Evolutionary conservation across 2,888 invertebrate species (phyloP), one percentile per base, ranked within the genome.

Genomic region (Diarsia brunnea): DNA sequence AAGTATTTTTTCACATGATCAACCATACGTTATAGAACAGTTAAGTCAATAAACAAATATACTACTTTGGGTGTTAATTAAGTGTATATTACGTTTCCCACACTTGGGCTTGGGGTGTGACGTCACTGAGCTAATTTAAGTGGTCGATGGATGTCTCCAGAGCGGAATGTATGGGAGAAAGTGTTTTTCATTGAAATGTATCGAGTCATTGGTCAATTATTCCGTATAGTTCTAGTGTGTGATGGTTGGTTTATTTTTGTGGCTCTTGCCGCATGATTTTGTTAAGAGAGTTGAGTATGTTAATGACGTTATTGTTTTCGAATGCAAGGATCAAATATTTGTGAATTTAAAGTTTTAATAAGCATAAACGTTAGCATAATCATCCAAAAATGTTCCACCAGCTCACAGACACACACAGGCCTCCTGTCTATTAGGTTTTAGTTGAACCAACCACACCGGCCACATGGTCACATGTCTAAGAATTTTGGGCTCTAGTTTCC

Each of bases 1-100:
- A 14, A 58, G 5, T 31, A 64, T 61, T 70, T 55, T 75, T 74
- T 80, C 65, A 67, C 68, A 81, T 72, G n/a, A 70, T 67, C 68
- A 67, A 83, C n/a, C 60, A 31, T 71, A 63, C 14, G 45, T 61
- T 68, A 47, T 70, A 75, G n/a, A 82, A 75, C 78, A 75, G 64
- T 81, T 63, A 67, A 84, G 81, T 85, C 86, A 88, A 91, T 92
- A 90, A 92, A 91, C 88, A 88, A 89, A 90, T 69, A 51, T 89
- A 89, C 89, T 85, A 84, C 88, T 88, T 89, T 71, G 87, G 89
- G 91, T 90, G 93, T 91, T 93, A 93, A 93, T 93, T 90, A 91
- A 88, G 89, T 88, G 84, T 71, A 72, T 78, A 84, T 88, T 84
- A 85, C 88, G 81, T 90, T 94, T 94, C 94, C 93, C 94, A 94